Percentiles rank a stretch among this genome's conserved stretches.
Evolutionary conservation across 2,888 invertebrate species (phyloP).

Genomic region (Myathropa florea): DNA sequence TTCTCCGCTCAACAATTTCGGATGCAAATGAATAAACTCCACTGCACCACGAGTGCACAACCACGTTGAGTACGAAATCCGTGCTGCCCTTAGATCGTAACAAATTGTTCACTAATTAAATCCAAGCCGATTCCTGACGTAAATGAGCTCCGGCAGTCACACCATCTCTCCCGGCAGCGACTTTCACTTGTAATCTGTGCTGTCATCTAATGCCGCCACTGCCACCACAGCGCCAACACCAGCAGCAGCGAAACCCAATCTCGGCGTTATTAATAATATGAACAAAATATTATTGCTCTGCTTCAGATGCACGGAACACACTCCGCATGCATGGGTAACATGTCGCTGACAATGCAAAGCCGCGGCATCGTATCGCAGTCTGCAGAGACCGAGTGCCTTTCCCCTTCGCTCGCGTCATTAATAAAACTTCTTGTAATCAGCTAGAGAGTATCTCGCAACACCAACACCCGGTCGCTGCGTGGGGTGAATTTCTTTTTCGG

Average conservation of each 20-base stretch:
- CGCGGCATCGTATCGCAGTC: background rate
- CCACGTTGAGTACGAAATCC: too few relatives aligned
- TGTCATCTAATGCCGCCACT: background rate
- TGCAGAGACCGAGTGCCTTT: background rate
- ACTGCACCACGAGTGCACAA: too few relatives aligned
- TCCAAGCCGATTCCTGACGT: background rate
- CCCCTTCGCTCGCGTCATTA: background rate
- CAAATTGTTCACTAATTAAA: background rate
- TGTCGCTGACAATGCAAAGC: background rate
- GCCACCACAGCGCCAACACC: background rate
- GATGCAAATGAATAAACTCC: too few relatives aligned
- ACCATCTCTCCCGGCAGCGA: background rate
- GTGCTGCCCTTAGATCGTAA: background rate
- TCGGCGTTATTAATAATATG: background rate
- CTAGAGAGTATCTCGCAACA: background rate
- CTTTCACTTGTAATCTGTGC: background rate
- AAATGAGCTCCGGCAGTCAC: background rate
- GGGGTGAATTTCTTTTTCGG: background rate
- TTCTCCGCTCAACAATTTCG: too few relatives aligned
- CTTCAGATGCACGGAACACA: background rate
- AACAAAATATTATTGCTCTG: background rate
- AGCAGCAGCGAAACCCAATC: background rate
- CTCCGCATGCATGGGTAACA: conserved; percentile 6
- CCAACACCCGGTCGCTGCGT: background rate
- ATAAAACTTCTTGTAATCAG: conserved; percentile 47